Evolutionary conservation across 2,797 vertebrate species (phyloP).

Genomic region (Sibirionetta formosa): DNA sequence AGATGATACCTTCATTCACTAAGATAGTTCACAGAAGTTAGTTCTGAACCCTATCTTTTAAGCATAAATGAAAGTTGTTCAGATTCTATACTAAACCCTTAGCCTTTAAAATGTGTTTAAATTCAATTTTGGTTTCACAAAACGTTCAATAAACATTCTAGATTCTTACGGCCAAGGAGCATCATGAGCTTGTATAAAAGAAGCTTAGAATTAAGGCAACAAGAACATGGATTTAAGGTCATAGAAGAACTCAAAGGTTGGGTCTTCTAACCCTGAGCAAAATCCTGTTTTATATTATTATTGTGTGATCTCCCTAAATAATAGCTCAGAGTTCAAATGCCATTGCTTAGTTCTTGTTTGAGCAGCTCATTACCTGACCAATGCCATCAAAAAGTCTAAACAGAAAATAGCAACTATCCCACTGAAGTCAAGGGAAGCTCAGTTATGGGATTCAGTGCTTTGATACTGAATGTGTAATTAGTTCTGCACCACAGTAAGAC

Average conservation of each 20-base stretch:
- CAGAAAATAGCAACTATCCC: background rate
- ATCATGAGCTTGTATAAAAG: background rate
- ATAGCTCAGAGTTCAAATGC: background rate
- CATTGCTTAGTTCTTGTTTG: background rate
- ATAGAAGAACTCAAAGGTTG: background rate
- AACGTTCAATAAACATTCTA: background rate
- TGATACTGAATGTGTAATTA: background rate
- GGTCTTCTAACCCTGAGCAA: background rate
- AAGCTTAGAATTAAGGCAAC: background rate
- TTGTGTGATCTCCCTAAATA: background rate
- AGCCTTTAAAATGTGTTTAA: background rate
- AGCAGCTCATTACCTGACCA: background rate
- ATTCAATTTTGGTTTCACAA: background rate
- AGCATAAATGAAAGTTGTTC: background rate
- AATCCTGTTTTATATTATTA: background rate
- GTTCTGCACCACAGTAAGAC: background rate
- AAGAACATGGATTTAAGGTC: background rate
- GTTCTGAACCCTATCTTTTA: background rate
- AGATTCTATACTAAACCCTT: background rate
- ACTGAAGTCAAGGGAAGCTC: background rate
- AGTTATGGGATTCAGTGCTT: background rate
- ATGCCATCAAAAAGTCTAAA: background rate
- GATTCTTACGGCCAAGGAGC: background rate
- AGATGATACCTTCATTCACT: fast-evolving
- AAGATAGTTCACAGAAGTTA: background rate